Evolutionary conservation across 35 echinoderm and acorn worm genomes (phyloP), one percentile per base, ranked within the genome.

Genomic region (Eucidaris tribuloides): DNA sequence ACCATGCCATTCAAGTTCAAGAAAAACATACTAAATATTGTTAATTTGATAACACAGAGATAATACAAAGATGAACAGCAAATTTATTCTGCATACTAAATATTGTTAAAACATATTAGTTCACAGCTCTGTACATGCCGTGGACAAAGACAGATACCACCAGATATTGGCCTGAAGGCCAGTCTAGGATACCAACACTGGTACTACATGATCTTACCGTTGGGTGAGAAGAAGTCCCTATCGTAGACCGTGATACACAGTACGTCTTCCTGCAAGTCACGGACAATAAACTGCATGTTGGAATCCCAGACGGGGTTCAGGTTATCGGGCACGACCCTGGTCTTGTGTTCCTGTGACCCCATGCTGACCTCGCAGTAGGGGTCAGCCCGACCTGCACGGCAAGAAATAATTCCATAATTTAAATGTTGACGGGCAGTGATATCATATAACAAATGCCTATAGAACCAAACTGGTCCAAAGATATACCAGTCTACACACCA

Each of bases 161-260:
- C n/a, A n/a, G n/a, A n/a, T n/a, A n/a, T n/a, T n/a, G n/a, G n/a
- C n/a, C n/a, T n/a, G n/a, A n/a, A n/a, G n/a, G n/a, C n/a, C n/a
- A n/a, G n/a, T 62, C 22, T 3, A 22, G 4, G 59, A 72, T 3
- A 65, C 7, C 9, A 27, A n/a, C n/a, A n/a, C n/a, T n/a, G n/a
- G n/a, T n/a, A n/a, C n/a, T n/a, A 14, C 0, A 13, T 24, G 33
- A 9, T 50, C 82, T 83, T 90, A 98, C 95, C 95, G 80, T 98
- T 88, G 6, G 95, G 95, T 5, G 86, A 85, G 66, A 98, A 88
- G 46, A 98, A 79, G 65, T 98, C 95, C 37, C 87, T 92, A 57
- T 98, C 95, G 57, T 92, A 98, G 38, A 98, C 95, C 4, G 95
- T 98, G n/a, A 98, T 86, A 62, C 95, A 98, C 23, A 98, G 83